Conservation (phyloP, 1,140 invertebrate species). For the Eupristina koningsbergeri region DNA sequence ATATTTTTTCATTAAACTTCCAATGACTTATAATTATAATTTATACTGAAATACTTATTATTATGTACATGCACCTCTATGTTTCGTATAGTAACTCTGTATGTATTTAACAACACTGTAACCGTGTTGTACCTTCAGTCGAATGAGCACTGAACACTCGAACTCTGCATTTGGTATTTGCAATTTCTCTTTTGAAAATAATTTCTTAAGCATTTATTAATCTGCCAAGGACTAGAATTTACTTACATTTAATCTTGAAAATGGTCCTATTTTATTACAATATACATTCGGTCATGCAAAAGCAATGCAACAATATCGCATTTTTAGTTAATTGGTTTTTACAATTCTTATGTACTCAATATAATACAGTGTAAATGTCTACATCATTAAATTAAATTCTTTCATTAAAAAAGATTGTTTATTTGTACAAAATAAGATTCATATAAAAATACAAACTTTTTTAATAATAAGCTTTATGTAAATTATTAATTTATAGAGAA, state of each 20-base stretch:
- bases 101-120: constrained; percentile 30
- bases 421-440: background rate
- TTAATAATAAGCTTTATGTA: constrained; percentile 19
- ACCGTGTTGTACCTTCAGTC: constrained; percentile 30
- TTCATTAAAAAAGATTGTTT: constrained; percentile 40
- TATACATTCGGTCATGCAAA: constrained; percentile 20
- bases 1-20: constrained; percentile 19
- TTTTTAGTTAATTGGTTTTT: constrained; percentile 8
- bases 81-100: constrained; percentile 24
- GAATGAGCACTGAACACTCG: constrained; percentile 38
- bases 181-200: constrained; percentile 39
- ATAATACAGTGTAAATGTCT: background rate
- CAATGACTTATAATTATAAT: constrained; percentile 7
- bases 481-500: background rate
- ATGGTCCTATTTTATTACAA: constrained; percentile 33
- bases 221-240: constrained; percentile 50
- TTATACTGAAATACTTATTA: constrained; percentile 39
- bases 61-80: constrained; percentile 46
- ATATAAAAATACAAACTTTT: constrained; percentile 46
- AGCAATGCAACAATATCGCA: constrained; percentile 6
- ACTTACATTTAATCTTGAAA: constrained; percentile 25
- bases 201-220: constrained; percentile 32
- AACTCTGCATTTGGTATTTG: constrained; percentile 47
- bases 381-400: constrained; percentile 4
- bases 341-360: background rate